Evolutionary conservation across 2,113 vertebrate genomes (phyloP), one percentile per base, ranked within the genome.

Genomic region (Origma solitaria): DNA sequence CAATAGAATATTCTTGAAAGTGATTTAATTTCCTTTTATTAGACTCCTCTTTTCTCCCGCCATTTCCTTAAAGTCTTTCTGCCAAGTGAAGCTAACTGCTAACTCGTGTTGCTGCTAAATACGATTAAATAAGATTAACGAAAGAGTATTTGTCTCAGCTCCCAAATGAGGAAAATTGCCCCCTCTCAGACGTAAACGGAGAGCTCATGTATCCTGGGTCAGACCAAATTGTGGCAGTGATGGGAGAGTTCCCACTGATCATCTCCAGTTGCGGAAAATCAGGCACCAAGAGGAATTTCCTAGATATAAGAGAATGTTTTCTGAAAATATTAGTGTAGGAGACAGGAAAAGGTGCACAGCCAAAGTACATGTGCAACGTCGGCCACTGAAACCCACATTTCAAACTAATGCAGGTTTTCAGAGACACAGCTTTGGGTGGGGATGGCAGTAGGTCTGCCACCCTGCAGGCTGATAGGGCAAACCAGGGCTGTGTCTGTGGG

Each of bases 1-100:
- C 91, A 91, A 76, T 87, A 73, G 81, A 95, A 82, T 87, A 85
- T 57, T 95, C 78, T 89, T 95, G 65, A 90, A 94, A 89, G 73
- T 1, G 1, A 91, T 86, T 95, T 92, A 72, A 95, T 96, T 96
- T 91, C 78, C 73, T 80, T 92, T 80, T 85, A 95, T 78, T 73
- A 72, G 78, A 58, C 61, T 92, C 28, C 61, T 91, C 71, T 88
- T 51, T 83, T 92, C 61, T 95, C 25, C 45, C 27, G 50, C 80
- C 82, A 58, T 91, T 95, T 96, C 89, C 89, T 95, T 58, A 2
- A 76, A 91, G 82, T 69, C 70, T 47, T 90, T 80, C 82, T 91
- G 85, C 62, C 78, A 87, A 90, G 62, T 31, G 62, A 90, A 87
- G 57, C 76, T 95, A 94, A 88, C 86, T 81, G 81, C 81, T 95